Conservation (phyloP, 2,888 invertebrate genomes). For the Galeopsomyia nigrocyanea region DNA sequence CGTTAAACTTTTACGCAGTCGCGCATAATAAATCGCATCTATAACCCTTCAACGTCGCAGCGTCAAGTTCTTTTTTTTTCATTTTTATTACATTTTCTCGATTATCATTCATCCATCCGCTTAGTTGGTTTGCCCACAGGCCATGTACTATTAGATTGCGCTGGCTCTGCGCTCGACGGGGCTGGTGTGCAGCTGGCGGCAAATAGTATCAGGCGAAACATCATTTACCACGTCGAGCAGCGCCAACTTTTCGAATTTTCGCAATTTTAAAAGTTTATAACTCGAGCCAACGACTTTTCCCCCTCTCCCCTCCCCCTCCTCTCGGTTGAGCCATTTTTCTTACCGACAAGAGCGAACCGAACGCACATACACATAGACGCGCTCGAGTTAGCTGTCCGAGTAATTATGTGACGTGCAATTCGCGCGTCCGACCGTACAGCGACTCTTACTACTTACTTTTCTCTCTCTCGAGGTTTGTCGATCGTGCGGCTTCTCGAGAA, state of each 20-base stretch:
- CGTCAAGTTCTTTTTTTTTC: no score
- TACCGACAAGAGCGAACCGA: no score
- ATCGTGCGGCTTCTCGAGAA: not conserved
- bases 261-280: constrained; percentile 39
- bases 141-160: no score
- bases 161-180: no score
- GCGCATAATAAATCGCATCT: no score
- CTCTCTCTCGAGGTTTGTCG: not conserved
- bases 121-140: no score
- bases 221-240: constrained; percentile 20
- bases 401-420: constrained; percentile 14
- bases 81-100: no score
- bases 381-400: not conserved
- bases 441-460: constrained; percentile 31
- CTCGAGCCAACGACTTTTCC: constrained; percentile 25
- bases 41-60: no score
- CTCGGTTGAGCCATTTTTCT: constrained; percentile 21
- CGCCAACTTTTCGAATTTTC: constrained; percentile 42
- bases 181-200: constrained; percentile 6
- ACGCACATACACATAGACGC: no score
- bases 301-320: no score
- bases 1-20: no score
- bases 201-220: constrained; percentile 42
- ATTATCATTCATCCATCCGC: no score
- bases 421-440: constrained; percentile 14